Conservation (phyloP, 2,797 vertebrate species). For the Notolepis coatsorum region DNA sequence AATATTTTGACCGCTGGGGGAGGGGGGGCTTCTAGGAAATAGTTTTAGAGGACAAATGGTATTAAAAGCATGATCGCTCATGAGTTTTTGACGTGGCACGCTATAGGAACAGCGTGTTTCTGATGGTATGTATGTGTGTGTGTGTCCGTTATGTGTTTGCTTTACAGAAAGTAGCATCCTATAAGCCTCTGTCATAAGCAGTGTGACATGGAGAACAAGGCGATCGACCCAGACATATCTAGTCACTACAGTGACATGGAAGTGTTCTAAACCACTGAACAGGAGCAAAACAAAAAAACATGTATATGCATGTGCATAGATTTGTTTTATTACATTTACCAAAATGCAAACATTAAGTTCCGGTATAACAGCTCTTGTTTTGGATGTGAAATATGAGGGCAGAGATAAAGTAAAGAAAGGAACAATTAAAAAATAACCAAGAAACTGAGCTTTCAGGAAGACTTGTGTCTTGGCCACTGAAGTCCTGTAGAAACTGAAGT, state of each 20-base stretch:
- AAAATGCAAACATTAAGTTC: neutral
- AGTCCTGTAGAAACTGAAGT: neutral
- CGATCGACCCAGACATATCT: neutral
- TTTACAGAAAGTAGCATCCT: neutral
- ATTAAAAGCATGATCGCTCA: neutral
- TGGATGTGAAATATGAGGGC: no score
- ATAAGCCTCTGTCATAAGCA: neutral
- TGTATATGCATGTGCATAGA: neutral
- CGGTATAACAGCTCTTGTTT: no score
- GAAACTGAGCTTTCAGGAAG: no score
- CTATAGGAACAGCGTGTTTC: neutral
- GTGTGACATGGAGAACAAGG: no score
- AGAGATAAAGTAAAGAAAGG: neutral
- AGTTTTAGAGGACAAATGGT: neutral
- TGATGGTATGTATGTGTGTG: neutral
- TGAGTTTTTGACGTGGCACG: neutral
- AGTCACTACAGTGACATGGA: neutral
- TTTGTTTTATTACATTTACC: neutral
- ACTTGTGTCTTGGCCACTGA: neutral
- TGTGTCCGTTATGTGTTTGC: neutral
- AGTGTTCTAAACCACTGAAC: neutral
- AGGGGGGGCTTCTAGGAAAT: neutral
- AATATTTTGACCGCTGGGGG: neutral
- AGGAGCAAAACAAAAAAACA: neutral
- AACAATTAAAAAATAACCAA: no score